Evolutionary conservation across 1,140 invertebrate species (phyloP).

Genomic region (Pomphorhynchus laevis): DNA sequence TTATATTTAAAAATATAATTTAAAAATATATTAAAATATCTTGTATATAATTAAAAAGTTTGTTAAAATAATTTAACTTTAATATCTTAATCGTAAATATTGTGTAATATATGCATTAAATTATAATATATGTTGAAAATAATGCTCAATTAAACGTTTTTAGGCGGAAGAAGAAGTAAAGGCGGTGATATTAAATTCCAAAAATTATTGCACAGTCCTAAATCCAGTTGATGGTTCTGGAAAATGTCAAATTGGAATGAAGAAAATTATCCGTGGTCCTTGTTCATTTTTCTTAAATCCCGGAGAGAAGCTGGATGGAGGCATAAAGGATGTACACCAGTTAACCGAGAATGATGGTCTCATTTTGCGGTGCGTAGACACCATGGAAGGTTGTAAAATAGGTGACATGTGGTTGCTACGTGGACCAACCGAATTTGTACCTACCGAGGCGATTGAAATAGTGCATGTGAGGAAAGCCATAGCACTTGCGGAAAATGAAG

Average conservation of each 20-base stretch:
- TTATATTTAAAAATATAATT: too few species aligned
- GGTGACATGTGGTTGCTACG: constrained; percentile 25
- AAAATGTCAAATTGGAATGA: background rate
- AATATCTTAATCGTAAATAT: too few species aligned
- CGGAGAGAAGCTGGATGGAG: background rate
- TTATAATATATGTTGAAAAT: too few species aligned
- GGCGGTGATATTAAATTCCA: background rate
- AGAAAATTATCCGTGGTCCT: background rate
- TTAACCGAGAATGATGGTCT: background rate
- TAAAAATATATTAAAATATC: too few species aligned
- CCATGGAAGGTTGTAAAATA: constrained; percentile 14
- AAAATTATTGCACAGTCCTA: background rate
- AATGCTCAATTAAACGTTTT: background rate
- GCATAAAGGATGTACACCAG: background rate
- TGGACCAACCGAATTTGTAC: constrained; percentile 24
- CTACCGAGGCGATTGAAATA: constrained; percentile 24
- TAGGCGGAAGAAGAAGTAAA: background rate
- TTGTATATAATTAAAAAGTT: too few species aligned
- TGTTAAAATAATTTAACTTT: too few species aligned
- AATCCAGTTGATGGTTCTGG: background rate
- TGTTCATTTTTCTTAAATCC: background rate
- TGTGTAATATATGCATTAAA: too few species aligned
- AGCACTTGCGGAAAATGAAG: constrained; percentile 25
- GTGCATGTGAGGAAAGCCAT: constrained; percentile 21
- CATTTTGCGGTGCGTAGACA: background rate